Evolutionary conservation across 2,888 invertebrate genomes (phyloP), one percentile per base, ranked within the genome.

Genomic region (Actias luna): DNA sequence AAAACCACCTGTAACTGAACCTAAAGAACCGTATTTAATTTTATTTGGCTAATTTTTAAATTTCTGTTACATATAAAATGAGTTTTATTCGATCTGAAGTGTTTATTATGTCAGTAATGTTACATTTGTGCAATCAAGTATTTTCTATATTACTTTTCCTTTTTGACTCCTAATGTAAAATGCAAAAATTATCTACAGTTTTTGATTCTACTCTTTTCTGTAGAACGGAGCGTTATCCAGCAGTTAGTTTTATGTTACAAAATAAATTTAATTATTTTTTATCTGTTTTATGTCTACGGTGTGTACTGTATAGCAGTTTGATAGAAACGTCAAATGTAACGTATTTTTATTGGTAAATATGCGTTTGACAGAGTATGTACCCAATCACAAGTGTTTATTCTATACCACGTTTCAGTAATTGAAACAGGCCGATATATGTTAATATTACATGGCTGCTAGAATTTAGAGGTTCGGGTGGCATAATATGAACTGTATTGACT

Each of bases 371-470:
- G 22, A 12, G 12, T 0, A 10, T 4, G 7, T 55, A 27, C 1
- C 76, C 75, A 75, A 72, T 74, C 64, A 64, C 58, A 70, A 63
- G 25, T 4, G 18, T 46, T 22, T 52, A 27, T 63, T 58, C 18
- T 50, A 42, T 63, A 62, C 61, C 67, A 71, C 75, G 70, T 77
- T 77, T 72, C 64, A 67, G 62, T 64, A 65, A 61, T 27, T 71
- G 74, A 71, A 84, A 76, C 79, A 70, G 67, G 64, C 60, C 63
- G 42, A 70, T 59, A 57, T n/a, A 29, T 55, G 55, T 18, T 57
- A 69, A 72, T 69, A 68, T 75, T 71, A 73, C 70, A 83, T 87
- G 84, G 82, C 83, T 85, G 80, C 80, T 78, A 68, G 66, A 68
- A 71, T 76, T 77, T 75, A 68, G 66, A 67, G 74, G 71, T 80